phyloP scores from a whole-genome alignment of 1,140 invertebrate species.

The Teleogryllus occipitalis region DNA sequence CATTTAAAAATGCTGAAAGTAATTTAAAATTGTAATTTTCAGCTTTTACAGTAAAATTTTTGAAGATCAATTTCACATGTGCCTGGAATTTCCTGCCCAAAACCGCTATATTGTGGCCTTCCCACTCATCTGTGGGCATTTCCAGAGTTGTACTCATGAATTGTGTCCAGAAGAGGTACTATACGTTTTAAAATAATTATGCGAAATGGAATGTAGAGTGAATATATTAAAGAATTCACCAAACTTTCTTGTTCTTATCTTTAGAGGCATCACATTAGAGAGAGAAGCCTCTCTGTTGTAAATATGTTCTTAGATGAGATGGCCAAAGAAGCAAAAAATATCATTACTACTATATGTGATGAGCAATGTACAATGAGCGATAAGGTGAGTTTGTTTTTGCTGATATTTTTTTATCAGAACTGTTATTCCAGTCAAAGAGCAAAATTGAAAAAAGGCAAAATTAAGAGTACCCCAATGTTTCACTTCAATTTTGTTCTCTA shows the following conservation, averaged over 20 bases:
- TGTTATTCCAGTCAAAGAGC: neutral
- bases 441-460: too few relatives aligned
- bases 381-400: constrained; percentile 41
- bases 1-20: constrained; percentile 8
- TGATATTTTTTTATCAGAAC: neutral
- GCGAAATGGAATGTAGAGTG: neutral
- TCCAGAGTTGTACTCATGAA: constrained; percentile 95
- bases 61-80: constrained; percentile 98
- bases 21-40: constrained; percentile 26
- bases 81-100: constrained; percentile 94
- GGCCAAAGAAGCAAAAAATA: constrained; percentile 98
- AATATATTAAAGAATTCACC: constrained; percentile 7
- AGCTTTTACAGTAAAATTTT: constrained; percentile 95
- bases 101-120: constrained; percentile 97
- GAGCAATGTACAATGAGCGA: constrained; percentile 92
- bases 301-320: constrained; percentile 98
- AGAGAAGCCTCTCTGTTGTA: constrained; percentile 90
- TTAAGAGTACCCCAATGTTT: too few relatives aligned
- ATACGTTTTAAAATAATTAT: neutral
- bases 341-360: constrained; percentile 96
- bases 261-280: constrained; percentile 85
- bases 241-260: constrained; percentile 22
- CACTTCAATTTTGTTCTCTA: neutral
- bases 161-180: constrained; percentile 91
- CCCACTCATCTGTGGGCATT: constrained; percentile 94